A percentile compares a stretch with the other conserved stretches of the same genome.
Evolutionary conservation across 2,797 vertebrate species (phyloP).

Genomic region (Microhierax caerulescens): DNA sequence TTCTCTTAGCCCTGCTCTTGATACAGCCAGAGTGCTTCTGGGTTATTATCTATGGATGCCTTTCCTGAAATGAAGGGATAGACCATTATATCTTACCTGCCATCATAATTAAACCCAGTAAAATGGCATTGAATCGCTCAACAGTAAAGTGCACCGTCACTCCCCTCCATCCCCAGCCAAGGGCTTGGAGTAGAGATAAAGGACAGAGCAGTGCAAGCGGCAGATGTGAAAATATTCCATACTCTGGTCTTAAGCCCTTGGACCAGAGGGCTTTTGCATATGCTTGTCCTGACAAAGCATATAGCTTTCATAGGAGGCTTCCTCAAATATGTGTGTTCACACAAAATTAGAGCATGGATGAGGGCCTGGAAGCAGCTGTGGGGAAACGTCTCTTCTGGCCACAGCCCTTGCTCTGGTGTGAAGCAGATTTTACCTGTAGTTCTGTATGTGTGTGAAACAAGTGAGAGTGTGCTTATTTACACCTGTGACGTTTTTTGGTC

Average conservation of each 20-base stretch:
- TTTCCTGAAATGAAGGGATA: constrained; percentile 53
- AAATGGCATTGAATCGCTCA: neutral
- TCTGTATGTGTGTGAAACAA: neutral
- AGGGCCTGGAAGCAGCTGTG: neutral
- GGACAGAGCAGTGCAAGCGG: neutral
- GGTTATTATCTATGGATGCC: constrained; percentile 59
- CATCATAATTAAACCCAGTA: constrained; percentile 43
- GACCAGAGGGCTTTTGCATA: neutral
- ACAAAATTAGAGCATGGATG: neutral
- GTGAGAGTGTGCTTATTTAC: neutral
- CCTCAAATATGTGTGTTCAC: neutral
- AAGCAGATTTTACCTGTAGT: neutral
- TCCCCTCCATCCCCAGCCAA: neutral
- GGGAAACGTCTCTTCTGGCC: neutral
- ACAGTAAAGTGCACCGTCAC: neutral
- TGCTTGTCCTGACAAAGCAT: neutral
- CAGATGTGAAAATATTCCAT: neutral
- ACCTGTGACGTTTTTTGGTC: neutral
- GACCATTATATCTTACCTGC: constrained; percentile 42
- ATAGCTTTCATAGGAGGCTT: neutral
- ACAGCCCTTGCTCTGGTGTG: neutral
- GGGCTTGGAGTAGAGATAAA: neutral
- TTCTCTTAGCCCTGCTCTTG: constrained; percentile 63
- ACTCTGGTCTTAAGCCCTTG: neutral
- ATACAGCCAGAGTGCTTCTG: constrained; percentile 48